These are phyloP conservation scores for Daubentonia madagascariensis DNA, from an alignment of 2,113 vertebrate genomes.

Conservation along the genomic window DNA sequence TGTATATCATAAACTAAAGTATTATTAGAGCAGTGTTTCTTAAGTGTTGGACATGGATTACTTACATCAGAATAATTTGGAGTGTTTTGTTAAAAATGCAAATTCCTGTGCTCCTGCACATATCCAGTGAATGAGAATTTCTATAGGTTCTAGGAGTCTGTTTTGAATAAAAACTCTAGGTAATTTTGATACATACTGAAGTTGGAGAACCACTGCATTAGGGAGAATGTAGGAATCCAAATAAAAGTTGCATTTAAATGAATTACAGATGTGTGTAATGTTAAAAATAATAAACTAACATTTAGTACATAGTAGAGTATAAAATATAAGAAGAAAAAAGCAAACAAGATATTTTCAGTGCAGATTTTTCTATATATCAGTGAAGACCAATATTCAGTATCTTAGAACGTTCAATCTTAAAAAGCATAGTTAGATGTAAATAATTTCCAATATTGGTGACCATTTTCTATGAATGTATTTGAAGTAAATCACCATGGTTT, in stretches of 20 bases:
- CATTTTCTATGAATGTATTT: not conserved
- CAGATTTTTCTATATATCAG: not conserved
- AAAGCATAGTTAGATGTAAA: slow-evolving; percentile 7
- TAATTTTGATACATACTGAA: not conserved
- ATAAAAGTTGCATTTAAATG: not conserved
- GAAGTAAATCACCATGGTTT: not conserved
- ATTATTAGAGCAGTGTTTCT: not conserved
- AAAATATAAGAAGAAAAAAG: not conserved
- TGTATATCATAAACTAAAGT: not conserved
- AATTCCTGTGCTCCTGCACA: not conserved
- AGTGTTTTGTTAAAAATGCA: not conserved
- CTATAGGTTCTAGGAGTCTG: not conserved
- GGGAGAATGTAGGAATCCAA: not conserved
- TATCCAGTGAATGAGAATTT: not conserved
- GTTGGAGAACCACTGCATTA: not conserved
- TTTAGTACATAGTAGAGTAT: not conserved
- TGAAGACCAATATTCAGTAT: not conserved
- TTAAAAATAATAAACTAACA: slow-evolving; percentile 7
- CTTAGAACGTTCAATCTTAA: not conserved
- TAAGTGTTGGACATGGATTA: not conserved
- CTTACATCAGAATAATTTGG: not conserved
- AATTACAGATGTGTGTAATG: not conserved
- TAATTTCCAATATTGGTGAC: not conserved
- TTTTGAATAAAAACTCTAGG: not conserved
- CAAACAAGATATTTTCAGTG: not conserved